Conservation (phyloP, 2,113 vertebrate genomes). For the Gavialis gangeticus region DNA sequence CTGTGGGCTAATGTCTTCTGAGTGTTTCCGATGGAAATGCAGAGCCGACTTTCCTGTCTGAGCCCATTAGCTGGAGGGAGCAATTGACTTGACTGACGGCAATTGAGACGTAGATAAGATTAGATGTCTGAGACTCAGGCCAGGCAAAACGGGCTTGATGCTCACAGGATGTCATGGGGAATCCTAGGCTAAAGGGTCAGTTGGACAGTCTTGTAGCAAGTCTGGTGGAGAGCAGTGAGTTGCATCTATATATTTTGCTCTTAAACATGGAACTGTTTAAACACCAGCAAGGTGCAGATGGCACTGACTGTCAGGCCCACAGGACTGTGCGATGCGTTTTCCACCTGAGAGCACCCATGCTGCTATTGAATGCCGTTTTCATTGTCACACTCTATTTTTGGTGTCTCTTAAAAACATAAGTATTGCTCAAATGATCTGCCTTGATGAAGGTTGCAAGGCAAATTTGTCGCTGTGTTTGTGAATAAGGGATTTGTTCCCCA, state of each 20-base stretch:
- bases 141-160: too few species aligned
- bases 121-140: not conserved
- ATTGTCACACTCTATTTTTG: fast-evolving
- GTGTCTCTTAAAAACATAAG: too few species aligned
- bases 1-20: too few species aligned
- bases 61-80: not conserved
- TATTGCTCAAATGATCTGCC: too few species aligned
- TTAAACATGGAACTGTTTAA: fast-evolving
- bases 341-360: not conserved
- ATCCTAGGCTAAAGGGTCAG: not conserved
- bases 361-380: not conserved
- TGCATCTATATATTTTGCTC: not conserved
- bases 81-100: not conserved
- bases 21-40: too few species aligned
- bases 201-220: fast-evolving
- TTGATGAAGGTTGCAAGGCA: constrained; percentile 33
- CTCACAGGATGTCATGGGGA: not conserved
- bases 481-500: constrained; percentile 23
- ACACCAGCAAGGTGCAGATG: not conserved
- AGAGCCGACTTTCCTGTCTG: not conserved
- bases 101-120: not conserved
- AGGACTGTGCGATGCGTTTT: not conserved
- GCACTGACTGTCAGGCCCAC: not conserved
- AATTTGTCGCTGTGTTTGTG: constrained; percentile 46
- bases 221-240: fast-evolving